Conservation (phyloP, 2,888 invertebrate genomes). For the Imbricaverruca yamaguchii region DNA sequence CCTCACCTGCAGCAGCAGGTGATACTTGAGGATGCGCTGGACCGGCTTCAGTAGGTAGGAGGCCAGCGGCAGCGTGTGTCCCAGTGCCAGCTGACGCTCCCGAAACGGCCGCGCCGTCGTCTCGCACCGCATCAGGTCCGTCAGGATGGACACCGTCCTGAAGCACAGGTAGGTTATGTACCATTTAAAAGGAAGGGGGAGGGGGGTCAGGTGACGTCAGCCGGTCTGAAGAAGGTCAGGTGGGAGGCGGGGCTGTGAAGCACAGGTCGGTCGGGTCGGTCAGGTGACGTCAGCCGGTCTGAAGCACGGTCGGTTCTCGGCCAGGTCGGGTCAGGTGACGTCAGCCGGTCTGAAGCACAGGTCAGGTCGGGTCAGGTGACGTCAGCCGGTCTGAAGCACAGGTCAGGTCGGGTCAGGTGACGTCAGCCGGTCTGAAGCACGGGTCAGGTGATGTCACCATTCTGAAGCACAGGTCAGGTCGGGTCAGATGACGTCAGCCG, state of each 20-base stretch:
- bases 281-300: too few species aligned
- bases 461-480: background rate
- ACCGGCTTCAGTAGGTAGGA: constrained; percentile 92
- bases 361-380: background rate
- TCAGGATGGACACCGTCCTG: constrained; percentile 78
- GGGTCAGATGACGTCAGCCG: background rate
- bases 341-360: too few species aligned
- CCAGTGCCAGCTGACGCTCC: constrained; percentile 67
- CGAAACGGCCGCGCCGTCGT: constrained; percentile 60
- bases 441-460: background rate
- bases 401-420: too few species aligned
- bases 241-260: too few species aligned
- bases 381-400: background rate
- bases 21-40: constrained; percentile 92
- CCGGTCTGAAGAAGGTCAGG: too few species aligned
- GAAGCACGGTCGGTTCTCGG: too few species aligned
- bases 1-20: constrained; percentile 58
- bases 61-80: constrained; percentile 82
- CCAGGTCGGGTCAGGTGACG: too few species aligned
- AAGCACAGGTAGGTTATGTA: too few species aligned
- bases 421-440: too few species aligned
- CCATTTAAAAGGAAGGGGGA: too few species aligned
- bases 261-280: too few species aligned
- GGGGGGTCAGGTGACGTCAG: too few species aligned
- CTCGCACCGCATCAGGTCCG: constrained; percentile 69